A percentile compares a stretch with the other conserved stretches of the same genome.
phyloP scores from a whole-genome alignment of 2,113 vertebrate genomes.

The Eupsittula cactorum region DNA sequence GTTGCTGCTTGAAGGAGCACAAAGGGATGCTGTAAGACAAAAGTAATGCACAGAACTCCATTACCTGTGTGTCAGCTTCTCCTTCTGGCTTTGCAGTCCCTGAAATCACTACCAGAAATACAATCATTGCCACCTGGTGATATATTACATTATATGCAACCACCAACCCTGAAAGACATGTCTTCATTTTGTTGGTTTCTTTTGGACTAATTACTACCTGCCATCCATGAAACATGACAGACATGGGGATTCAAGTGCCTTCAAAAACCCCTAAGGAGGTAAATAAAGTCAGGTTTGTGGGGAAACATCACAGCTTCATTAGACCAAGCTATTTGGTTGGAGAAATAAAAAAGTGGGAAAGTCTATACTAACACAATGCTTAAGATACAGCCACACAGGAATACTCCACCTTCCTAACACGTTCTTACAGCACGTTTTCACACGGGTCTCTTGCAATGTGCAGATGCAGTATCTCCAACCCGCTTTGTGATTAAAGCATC shows the following conservation, averaged over 20 bases:
- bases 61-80: neutral
- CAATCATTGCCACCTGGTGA: neutral
- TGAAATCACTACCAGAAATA: neutral
- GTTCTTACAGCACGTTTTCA: neutral
- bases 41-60: neutral
- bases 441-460: neutral
- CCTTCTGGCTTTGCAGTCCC: neutral
- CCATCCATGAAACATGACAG: neutral
- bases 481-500: neutral
- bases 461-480: neutral
- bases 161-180: accelerated
- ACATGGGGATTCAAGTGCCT: neutral
- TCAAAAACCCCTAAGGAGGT: neutral
- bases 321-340: neutral
- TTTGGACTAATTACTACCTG: neutral
- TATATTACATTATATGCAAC: neutral
- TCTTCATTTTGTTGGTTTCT: neutral
- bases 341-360: neutral
- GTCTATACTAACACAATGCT: neutral
- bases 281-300: neutral
- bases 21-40: neutral
- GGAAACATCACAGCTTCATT: neutral
- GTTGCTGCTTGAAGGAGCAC: neutral
- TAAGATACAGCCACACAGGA: neutral
- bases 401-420: neutral